Conservation (phyloP, 2,888 invertebrate species). For the Hyposoter didymator region DNA sequence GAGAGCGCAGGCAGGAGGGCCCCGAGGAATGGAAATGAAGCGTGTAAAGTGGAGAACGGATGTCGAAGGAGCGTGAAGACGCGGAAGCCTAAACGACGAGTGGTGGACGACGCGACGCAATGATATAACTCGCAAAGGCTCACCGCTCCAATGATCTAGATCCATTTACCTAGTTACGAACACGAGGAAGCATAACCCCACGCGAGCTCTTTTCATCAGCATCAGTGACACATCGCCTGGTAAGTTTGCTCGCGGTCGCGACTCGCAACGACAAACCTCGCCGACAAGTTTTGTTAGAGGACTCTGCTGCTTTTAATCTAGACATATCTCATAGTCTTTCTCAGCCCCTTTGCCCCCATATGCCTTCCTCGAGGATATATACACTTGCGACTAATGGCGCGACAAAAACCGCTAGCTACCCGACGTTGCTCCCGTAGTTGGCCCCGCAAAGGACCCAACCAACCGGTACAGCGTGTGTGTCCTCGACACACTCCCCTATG, state of each 20-base stretch:
- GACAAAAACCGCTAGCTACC: conserved; percentile 32
- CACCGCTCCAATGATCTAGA: conserved; percentile 72
- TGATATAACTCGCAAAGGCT: conserved; percentile 40
- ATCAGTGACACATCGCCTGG: conserved; percentile 10
- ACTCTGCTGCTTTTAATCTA: not conserved
- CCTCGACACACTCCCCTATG: conserved; percentile 5
- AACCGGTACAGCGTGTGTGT: conserved; percentile 39
- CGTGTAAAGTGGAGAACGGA: conserved; percentile 37
- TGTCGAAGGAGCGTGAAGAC: conserved; percentile 39
- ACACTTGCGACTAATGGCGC: conserved; percentile 25
- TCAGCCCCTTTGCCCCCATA: not conserved
- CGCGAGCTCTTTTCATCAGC: conserved; percentile 1
- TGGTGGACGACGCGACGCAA: conserved; percentile 9
- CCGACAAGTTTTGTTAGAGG: conserved; percentile 3
- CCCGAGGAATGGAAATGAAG: conserved; percentile 16
- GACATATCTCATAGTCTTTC: not conserved
- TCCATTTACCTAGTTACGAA: conserved; percentile 72
- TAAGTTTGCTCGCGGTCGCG: not conserved
- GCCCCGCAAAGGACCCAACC: conserved; percentile 36
- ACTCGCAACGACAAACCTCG: conserved; percentile 4
- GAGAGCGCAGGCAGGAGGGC: not conserved
- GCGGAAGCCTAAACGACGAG: conserved; percentile 6
- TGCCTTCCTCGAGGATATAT: not conserved
- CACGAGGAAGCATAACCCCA: conserved; percentile 59
- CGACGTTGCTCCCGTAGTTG: conserved; percentile 21